A percentile compares a stretch with the other conserved stretches of the same genome.
phyloP scores from a whole-genome alignment of 1,140 invertebrate genomes.

The Drosophila virilis region DNA sequence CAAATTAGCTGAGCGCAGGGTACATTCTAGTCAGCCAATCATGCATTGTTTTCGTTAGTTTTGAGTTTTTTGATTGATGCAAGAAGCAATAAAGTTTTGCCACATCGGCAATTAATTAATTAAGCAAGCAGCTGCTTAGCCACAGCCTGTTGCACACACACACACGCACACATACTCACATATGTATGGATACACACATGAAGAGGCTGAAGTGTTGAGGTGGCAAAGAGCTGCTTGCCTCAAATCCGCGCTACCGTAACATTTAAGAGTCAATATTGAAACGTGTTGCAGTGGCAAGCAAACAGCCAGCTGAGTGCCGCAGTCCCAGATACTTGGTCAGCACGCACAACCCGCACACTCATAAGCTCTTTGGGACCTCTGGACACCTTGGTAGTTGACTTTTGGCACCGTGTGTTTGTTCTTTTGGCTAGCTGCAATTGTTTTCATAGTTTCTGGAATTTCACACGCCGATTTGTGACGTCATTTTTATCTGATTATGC shows the following conservation, averaged over 20 bases:
- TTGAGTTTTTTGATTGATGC: conserved; percentile 38
- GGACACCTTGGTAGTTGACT: conserved; percentile 67
- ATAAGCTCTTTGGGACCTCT: conserved; percentile 26
- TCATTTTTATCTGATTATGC: conserved; percentile 9
- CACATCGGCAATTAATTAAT: conserved; percentile 71
- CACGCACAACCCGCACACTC: conserved; percentile 16
- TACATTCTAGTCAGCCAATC: no score
- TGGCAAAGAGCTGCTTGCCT: conserved; percentile 14
- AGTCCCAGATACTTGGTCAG: conserved; percentile 27
- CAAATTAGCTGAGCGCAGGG: no score
- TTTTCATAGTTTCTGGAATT: conserved; percentile 56
- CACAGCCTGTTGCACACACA: conserved; percentile 17
- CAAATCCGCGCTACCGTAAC: conserved; percentile 60
- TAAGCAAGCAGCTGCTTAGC: conserved; percentile 37
- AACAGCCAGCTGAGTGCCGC: conserved; percentile 49
- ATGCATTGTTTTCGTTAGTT: not conserved
- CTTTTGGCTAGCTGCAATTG: conserved; percentile 19
- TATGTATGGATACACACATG: not conserved
- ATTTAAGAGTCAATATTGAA: conserved; percentile 74
- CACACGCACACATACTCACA: not conserved
- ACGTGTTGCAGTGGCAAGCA: conserved; percentile 55
- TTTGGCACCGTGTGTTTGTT: conserved; percentile 55
- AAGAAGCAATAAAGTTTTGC: conserved; percentile 30
- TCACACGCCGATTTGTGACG: conserved; percentile 52
- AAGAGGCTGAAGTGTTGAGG: no score